A percentile compares a stretch with the other conserved stretches of the same genome.
Evolutionary conservation across 1,140 invertebrate genomes (phyloP).

Genomic region (Drosophila teissieri): DNA sequence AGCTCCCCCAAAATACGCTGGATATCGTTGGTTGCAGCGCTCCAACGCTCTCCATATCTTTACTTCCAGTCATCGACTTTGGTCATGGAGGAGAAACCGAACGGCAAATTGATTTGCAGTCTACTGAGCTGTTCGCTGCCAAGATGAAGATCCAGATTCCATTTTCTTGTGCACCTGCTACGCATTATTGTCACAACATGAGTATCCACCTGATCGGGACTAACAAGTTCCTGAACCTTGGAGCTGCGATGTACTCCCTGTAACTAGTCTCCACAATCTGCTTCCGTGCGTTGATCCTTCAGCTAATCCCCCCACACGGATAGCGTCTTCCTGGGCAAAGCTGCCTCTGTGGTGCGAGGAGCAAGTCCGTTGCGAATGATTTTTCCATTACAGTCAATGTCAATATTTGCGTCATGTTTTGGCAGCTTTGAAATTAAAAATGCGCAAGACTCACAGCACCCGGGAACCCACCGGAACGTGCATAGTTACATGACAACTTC

Average conservation of each 20-base stretch:
- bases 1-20: neutral
- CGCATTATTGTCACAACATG: too few relatives aligned
- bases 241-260: too few relatives aligned
- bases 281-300: too few relatives aligned
- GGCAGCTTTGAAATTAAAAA: constrained; percentile 79
- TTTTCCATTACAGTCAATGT: constrained; percentile 78
- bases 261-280: too few relatives aligned
- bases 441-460: constrained; percentile 35
- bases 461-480: constrained; percentile 7
- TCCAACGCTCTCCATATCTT: constrained; percentile 15
- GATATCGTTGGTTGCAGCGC: constrained; percentile 29
- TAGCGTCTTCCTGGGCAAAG: neutral
- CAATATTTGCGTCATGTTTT: constrained; percentile 79
- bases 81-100: neutral
- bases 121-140: neutral
- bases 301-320: too few relatives aligned
- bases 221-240: too few relatives aligned
- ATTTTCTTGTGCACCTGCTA: too few relatives aligned
- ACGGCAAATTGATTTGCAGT: constrained; percentile 24
- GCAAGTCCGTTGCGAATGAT: constrained; percentile 41
- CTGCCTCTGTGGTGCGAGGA: neutral
- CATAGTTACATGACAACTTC: constrained; percentile 30
- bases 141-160: too few relatives aligned
- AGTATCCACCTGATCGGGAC: too few relatives aligned
- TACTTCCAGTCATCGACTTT: constrained; percentile 23